These are phyloP conservation scores for Latrodectus hesperus DNA, from an alignment of 2,888 invertebrate species.

Conservation along the genomic window DNA sequence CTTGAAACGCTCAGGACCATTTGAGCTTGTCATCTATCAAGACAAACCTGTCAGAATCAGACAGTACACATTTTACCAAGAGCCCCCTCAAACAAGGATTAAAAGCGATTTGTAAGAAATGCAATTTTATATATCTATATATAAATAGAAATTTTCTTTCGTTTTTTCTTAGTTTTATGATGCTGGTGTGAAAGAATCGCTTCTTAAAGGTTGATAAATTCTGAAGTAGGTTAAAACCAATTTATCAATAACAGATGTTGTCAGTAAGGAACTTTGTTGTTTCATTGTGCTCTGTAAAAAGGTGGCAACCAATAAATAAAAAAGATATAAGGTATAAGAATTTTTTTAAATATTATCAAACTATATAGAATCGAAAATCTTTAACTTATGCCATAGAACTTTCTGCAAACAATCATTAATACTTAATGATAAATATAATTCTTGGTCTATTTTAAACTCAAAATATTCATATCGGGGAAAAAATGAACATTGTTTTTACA, in stretches of 20 bases:
- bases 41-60: constrained; percentile 58
- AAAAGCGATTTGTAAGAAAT: constrained; percentile 47
- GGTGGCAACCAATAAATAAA: too few relatives aligned
- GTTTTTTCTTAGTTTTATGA: constrained; percentile 26
- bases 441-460: too few relatives aligned
- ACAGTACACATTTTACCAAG: constrained; percentile 31
- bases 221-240: not conserved
- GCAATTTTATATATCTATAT: constrained; percentile 7
- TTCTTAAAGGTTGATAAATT: not conserved
- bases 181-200: constrained; percentile 2
- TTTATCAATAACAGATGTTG: constrained; percentile 45
- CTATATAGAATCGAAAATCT: too few relatives aligned
- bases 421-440: too few relatives aligned
- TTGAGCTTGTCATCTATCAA: constrained; percentile 62
- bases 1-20: constrained; percentile 38
- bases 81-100: constrained; percentile 42
- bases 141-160: constrained; percentile 29
- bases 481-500: too few relatives aligned
- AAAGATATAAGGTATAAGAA: too few relatives aligned
- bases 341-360: too few relatives aligned
- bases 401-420: too few relatives aligned
- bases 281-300: too few relatives aligned
- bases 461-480: too few relatives aligned
- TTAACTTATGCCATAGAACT: too few relatives aligned
- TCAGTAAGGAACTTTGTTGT: constrained; percentile 12